Conservation (phyloP, 2,797 vertebrate species). For the Pseudomugil gertrudae region DNA sequence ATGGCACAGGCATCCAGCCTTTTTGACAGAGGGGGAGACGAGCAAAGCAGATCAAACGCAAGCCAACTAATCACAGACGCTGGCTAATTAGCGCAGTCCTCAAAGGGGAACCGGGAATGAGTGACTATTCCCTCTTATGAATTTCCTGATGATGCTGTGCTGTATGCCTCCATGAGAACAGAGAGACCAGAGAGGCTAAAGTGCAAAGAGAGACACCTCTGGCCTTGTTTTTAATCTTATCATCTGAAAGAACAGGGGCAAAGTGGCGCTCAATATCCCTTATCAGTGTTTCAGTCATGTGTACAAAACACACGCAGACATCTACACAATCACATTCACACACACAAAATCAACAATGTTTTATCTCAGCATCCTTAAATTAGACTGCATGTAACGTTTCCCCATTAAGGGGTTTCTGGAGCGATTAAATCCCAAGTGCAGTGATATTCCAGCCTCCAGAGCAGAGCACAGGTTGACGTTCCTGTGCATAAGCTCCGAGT, state of each 20-base stretch:
- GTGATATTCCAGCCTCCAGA: constrained; percentile 64
- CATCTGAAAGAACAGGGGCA: constrained; percentile 51
- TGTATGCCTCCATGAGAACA: constrained; percentile 55
- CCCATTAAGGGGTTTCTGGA: constrained; percentile 79
- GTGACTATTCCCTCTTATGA: constrained; percentile 74
- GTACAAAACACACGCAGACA: constrained; percentile 32
- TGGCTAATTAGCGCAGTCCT: constrained; percentile 79
- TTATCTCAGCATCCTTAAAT: constrained; percentile 75
- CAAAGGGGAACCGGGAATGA: constrained; percentile 77
- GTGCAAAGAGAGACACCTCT: constrained; percentile 54
- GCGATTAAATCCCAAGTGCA: constrained; percentile 70
- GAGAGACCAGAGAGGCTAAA: constrained; percentile 52
- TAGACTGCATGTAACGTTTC: constrained; percentile 74
- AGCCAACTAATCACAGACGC: constrained; percentile 80
- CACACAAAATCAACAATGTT: constrained; percentile 36
- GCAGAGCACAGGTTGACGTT: constrained; percentile 56
- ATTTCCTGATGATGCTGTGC: constrained; percentile 59
- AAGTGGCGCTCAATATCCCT: constrained; percentile 63
- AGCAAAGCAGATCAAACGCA: constrained; percentile 77
- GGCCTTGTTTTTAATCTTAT: constrained; percentile 68
- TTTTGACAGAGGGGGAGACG: constrained; percentile 57
- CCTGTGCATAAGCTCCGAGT: constrained; percentile 41
- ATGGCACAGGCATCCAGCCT: constrained; percentile 60
- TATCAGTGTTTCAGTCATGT: constrained; percentile 66
- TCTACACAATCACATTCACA: constrained; percentile 14